phyloP scores from a whole-genome alignment of 2,113 vertebrate genomes.

The Thryonomys swinderianus region DNA sequence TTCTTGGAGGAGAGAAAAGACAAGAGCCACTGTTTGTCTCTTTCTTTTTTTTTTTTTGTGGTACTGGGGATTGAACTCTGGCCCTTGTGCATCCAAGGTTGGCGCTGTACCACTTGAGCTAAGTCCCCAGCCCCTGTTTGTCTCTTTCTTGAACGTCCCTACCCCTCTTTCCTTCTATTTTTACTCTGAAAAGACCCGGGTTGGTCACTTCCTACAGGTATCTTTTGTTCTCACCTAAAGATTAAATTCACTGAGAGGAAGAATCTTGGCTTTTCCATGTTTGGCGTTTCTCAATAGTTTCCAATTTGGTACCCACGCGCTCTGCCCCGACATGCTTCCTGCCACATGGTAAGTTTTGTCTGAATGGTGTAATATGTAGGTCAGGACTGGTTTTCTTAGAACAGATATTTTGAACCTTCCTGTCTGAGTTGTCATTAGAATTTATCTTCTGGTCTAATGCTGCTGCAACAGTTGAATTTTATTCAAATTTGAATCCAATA shows the following conservation, averaged over 20 bases:
- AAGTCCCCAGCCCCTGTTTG: not conserved
- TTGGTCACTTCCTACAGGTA: not conserved
- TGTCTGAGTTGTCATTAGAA: slow-evolving; percentile 21
- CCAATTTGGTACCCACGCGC: not conserved
- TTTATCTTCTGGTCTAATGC: slow-evolving; percentile 5
- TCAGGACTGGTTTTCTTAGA: not conserved
- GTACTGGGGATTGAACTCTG: too few relatives aligned
- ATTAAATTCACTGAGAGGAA: slow-evolving; percentile 9
- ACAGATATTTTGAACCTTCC: not conserved
- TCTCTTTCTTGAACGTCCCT: not conserved
- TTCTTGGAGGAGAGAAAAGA: not conserved
- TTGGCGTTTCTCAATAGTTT: not conserved
- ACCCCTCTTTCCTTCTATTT: not conserved
- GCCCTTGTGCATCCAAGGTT: too few relatives aligned
- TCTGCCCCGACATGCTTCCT: not conserved
- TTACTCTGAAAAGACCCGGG: not conserved
- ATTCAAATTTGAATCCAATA: slow-evolving; percentile 37
- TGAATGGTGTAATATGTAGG: not conserved
- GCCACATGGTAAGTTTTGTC: not conserved
- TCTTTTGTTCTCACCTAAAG: not conserved
- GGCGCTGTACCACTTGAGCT: too few relatives aligned
- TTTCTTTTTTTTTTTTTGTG: too few relatives aligned
- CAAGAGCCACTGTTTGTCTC: not conserved
- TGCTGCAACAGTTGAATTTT: slow-evolving; percentile 19
- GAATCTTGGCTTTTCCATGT: not conserved